phyloP scores from a whole-genome alignment of 2,113 vertebrate genomes.

The Struthidea cinerea region DNA sequence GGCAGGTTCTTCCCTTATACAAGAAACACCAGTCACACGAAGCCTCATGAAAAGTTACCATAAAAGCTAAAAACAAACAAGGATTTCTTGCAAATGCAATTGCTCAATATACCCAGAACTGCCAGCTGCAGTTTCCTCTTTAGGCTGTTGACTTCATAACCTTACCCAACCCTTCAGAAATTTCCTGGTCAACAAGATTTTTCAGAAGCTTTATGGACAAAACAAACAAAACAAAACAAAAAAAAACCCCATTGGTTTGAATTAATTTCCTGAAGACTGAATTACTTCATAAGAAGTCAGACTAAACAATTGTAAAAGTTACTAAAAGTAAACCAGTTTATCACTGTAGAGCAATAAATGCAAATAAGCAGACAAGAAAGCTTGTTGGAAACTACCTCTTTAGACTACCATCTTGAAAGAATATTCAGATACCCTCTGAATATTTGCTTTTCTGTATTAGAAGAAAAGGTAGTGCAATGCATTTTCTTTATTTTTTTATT shows the following conservation, averaged over 20 bases:
- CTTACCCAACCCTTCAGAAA: slow-evolving; percentile 37
- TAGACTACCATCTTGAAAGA: not conserved
- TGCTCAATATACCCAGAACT: slow-evolving; percentile 39
- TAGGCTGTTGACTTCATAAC: slow-evolving; percentile 30
- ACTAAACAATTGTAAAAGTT: slow-evolving; percentile 18
- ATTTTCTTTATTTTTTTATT: not conserved
- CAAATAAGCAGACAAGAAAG: not conserved
- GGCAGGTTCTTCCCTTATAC: not conserved
- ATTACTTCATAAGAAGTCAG: not conserved
- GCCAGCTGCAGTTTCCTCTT: slow-evolving; percentile 35
- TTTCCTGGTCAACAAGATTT: slow-evolving; percentile 41
- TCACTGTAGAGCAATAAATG: not conserved
- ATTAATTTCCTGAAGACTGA: not conserved
- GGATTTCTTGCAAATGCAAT: slow-evolving; percentile 38
- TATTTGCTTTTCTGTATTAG: not conserved
- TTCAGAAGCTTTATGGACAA: not conserved
- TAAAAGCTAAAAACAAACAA: slow-evolving; percentile 39
- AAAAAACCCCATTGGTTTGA: not conserved
- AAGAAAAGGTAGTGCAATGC: not conserved
- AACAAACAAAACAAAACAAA: too few species aligned
- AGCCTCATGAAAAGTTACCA: not conserved
- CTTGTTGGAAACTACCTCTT: not conserved
- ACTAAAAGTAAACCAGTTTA: not conserved
- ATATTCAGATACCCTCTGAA: not conserved
- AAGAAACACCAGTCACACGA: not conserved